phyloP scores from a whole-genome alignment of 2,888 invertebrate species.

The Nasonovia ribisnigri region DNA sequence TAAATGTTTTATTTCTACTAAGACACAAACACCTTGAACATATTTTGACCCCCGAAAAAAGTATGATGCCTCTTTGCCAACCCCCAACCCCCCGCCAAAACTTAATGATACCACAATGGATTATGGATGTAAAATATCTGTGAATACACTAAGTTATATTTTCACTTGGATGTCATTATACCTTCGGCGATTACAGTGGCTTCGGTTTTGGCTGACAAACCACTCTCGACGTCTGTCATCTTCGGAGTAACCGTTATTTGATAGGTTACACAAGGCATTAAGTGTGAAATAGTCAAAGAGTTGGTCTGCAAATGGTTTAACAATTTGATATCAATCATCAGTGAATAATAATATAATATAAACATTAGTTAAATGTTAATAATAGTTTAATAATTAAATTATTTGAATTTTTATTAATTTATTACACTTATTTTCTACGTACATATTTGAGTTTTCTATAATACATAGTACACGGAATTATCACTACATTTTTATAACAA shows the following conservation, averaged over 20 bases:
- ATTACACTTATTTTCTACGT: not conserved
- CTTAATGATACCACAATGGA: not conserved
- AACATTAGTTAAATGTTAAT: not conserved
- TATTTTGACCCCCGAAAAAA: not conserved
- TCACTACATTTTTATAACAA: not conserved
- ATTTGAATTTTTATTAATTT: not conserved
- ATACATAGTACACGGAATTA: not conserved
- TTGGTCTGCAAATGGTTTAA: not conserved
- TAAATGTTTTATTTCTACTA: not conserved
- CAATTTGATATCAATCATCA: not conserved
- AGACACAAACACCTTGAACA: not conserved
- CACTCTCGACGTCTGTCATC: not conserved
- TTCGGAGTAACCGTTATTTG: constrained; percentile 6
- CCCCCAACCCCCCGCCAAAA: not conserved
- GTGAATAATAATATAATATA: not conserved
- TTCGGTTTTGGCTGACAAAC: not conserved
- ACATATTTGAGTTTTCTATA: not conserved
- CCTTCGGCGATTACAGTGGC: constrained; percentile 9
- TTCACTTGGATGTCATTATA: not conserved
- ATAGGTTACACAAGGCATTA: not conserved
- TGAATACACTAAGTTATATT: not conserved
- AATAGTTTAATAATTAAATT: not conserved
- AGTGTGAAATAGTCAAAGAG: not conserved
- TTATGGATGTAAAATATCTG: not conserved
- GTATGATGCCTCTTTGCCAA: not conserved